Conservation (phyloP, 2,888 invertebrate species). For the Latrodectus hesperus region DNA sequence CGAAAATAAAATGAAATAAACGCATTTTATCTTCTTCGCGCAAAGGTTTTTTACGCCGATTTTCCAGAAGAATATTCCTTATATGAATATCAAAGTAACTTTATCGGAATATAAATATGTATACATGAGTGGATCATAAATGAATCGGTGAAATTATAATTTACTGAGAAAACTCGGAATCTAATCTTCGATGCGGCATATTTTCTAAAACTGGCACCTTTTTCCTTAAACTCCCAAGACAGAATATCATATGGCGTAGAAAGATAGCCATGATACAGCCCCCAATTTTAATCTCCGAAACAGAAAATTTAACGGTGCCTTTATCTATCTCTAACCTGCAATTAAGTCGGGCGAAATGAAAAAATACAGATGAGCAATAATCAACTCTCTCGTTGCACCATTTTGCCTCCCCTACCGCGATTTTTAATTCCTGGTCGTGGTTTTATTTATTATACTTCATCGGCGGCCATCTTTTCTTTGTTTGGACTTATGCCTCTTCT, state of each 20-base stretch:
- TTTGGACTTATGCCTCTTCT: conserved; percentile 3
- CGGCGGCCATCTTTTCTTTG: conserved; percentile 13
- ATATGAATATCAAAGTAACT: too few relatives aligned
- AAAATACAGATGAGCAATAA: background rate
- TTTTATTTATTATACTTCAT: conserved; percentile 1
- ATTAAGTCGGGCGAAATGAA: background rate
- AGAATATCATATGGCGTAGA: background rate
- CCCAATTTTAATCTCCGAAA: conserved; percentile 2
- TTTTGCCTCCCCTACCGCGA: background rate
- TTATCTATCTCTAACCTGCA: background rate
- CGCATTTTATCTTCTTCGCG: too few relatives aligned
- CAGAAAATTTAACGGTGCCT: background rate
- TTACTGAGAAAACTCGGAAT: too few relatives aligned
- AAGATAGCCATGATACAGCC: background rate
- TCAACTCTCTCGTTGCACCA: conserved; percentile 2
- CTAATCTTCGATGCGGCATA: too few relatives aligned
- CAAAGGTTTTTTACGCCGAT: too few relatives aligned
- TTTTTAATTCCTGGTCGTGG: background rate
- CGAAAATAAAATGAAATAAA: too few relatives aligned
- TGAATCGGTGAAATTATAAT: too few relatives aligned
- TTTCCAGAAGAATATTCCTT: too few relatives aligned
- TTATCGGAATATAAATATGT: too few relatives aligned
- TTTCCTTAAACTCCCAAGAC: too few relatives aligned
- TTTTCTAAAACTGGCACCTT: too few relatives aligned
- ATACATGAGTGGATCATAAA: too few relatives aligned